Percentiles rank a stretch among this genome's conserved stretches.
Conservation (phyloP, 2,888 invertebrate genomes). For the Clitarchus hookeri region DNA sequence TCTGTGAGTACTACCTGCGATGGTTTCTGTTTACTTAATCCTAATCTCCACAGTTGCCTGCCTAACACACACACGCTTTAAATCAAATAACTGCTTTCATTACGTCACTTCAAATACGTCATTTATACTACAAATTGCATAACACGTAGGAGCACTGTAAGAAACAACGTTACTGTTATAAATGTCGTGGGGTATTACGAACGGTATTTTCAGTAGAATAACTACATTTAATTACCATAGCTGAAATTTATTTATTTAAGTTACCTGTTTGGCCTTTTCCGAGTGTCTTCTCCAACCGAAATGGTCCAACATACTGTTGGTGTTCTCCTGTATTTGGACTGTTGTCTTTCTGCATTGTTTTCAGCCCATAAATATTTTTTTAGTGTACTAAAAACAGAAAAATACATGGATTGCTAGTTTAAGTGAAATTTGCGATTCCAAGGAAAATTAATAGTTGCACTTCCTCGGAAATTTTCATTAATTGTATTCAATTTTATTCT, state of each 20-base stretch:
- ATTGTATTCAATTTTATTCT: background rate
- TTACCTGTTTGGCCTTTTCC: slow-evolving; percentile 99
- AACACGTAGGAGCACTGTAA: background rate
- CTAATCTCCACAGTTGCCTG: too few species aligned
- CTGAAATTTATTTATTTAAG: slow-evolving; percentile 46
- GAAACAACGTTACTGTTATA: background rate
- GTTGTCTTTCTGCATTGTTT: slow-evolving; percentile 48
- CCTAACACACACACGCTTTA: background rate
- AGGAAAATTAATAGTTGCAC: background rate
- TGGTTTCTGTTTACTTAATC: too few species aligned
- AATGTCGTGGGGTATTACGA: background rate
- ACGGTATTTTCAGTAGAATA: background rate
- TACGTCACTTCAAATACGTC: background rate
- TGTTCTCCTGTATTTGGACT: slow-evolving; percentile 57
- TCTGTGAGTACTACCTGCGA: too few species aligned
- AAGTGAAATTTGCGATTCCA: background rate
- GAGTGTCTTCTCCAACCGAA: slow-evolving; percentile 97
- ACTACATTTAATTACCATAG: slow-evolving; percentile 28
- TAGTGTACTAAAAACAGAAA: background rate
- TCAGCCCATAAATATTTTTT: slow-evolving; percentile 3
- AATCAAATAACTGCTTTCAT: background rate
- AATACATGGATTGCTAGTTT: slow-evolving; percentile 3
- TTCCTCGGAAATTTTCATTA: background rate
- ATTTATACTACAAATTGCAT: background rate
- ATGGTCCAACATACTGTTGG: slow-evolving; percentile 97